Conservation (phyloP, 1,140 invertebrate genomes). For the Drosophila lowei region DNA sequence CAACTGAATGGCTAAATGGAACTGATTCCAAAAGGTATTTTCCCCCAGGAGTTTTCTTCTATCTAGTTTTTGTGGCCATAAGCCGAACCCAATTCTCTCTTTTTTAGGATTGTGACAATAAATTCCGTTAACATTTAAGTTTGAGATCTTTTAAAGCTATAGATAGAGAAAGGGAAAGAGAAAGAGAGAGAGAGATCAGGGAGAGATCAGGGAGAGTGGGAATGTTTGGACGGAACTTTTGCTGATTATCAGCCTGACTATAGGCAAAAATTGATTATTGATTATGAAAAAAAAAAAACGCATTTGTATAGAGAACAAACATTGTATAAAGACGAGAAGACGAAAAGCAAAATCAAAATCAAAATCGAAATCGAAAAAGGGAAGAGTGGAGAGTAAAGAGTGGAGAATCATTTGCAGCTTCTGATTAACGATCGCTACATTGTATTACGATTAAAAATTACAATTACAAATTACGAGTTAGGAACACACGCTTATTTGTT, state of each 20-base stretch:
- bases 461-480: slow-evolving; percentile 71
- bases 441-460: slow-evolving; percentile 55
- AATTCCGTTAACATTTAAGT: slow-evolving; percentile 46
- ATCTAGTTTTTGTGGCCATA: too few species aligned
- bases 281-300: slow-evolving; percentile 16
- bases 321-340: slow-evolving; percentile 46
- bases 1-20: slow-evolving; percentile 36
- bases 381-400: slow-evolving; percentile 3
- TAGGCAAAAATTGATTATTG: slow-evolving; percentile 41
- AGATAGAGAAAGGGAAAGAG: slow-evolving; percentile 11
- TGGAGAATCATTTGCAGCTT: slow-evolving; percentile 51
- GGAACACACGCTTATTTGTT: slow-evolving; percentile 83
- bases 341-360: slow-evolving; percentile 26
- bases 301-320: slow-evolving; percentile 46
- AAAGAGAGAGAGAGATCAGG: slow-evolving; percentile 9
- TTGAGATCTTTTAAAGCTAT: slow-evolving; percentile 31
- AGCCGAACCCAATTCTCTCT: slow-evolving; percentile 15
- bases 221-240: slow-evolving; percentile 40
- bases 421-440: slow-evolving; percentile 77
- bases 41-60: not conserved
- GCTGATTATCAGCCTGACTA: slow-evolving; percentile 67
- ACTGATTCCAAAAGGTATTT: slow-evolving; percentile 36
- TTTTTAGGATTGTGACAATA: slow-evolving; percentile 51
- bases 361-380: slow-evolving; percentile 14
- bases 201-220: slow-evolving; percentile 8